Base-by-base conservation (phyloP, 2,113 vertebrate genomes). In the Irena cyanogastra region DNA sequence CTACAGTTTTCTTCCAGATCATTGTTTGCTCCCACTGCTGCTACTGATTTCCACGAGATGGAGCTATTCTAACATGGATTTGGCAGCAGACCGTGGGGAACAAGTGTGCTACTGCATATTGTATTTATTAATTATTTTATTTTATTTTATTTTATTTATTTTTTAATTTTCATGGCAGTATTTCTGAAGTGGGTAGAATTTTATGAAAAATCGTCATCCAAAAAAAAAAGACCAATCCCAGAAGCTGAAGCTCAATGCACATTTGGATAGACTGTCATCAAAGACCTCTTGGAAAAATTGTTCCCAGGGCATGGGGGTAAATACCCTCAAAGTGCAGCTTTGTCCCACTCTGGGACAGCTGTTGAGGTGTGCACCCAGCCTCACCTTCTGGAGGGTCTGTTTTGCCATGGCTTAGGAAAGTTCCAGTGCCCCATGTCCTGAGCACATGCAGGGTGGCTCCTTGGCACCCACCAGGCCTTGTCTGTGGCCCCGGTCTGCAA, bases 11-110 rank as follows among this genome's bases (percentile, higher is more conserved):
- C 17, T 50, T 33, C 31, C 0, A 1, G 4, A 33, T 70, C 1
- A 0, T 16, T 1, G 15, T 53, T 85, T 79, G 33, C 8, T 15
- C 19, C 5, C 7, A 5, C 9, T 57, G 68, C n/a, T 78, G 24
- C 69, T 79, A 23, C 16, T 26, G 16, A 54, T 53, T 65, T 96
- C 97, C 98, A 98, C 97, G 37, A 97, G 98, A 96, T 98, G 98
- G 98, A 57, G 83, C 94, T 97, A 17, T 94, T 89, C 54, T 96
- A 97, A 97, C 97, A 44, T 5, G 14, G 33, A 68, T 83, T 56
- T 52, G 22, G 5, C n/a, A n/a, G n/a, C n/a, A n/a, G n/a, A n/a
- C n/a, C n/a, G n/a, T n/a, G n/a, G n/a, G n/a, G n/a, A n/a, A n/a
- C n/a, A n/a, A n/a, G n/a, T n/a, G n/a, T n/a, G n/a, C n/a, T n/a